phyloP scores from a whole-genome alignment of 2,888 invertebrate species.

The Sisyra terminalis region DNA sequence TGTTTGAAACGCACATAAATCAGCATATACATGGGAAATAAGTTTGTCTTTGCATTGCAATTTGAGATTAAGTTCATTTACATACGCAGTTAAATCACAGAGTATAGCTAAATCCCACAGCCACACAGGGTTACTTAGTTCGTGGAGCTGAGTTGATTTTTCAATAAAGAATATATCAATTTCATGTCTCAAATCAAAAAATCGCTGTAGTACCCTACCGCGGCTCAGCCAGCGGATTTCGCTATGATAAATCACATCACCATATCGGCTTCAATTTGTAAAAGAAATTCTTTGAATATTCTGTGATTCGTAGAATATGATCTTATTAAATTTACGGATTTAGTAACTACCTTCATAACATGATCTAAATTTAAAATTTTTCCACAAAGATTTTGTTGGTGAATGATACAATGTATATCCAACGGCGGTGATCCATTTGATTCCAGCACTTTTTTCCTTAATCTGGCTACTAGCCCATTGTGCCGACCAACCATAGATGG shows the following conservation, averaged over 20 bases:
- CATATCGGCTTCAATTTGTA: slow-evolving; percentile 4
- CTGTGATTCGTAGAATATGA: slow-evolving; percentile 6
- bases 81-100: slow-evolving; percentile 6
- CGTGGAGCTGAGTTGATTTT: slow-evolving; percentile 5
- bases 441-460: slow-evolving; percentile 9
- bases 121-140: slow-evolving; percentile 8
- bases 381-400: slow-evolving; percentile 8
- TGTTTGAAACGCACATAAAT: slow-evolving; percentile 4
- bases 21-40: slow-evolving; percentile 7
- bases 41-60: slow-evolving; percentile 8
- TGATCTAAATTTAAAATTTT: slow-evolving; percentile 8
- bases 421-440: slow-evolving; percentile 8
- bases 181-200: slow-evolving; percentile 7
- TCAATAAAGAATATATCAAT: slow-evolving; percentile 7
- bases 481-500: slow-evolving; percentile 6
- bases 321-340: slow-evolving; percentile 9
- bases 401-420: slow-evolving; percentile 9
- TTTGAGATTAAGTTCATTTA: slow-evolving; percentile 6
- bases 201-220: slow-evolving; percentile 3
- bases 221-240: slow-evolving; percentile 5
- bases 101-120: slow-evolving; percentile 7
- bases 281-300: slow-evolving; percentile 4
- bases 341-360: slow-evolving; percentile 10
- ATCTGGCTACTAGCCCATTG: slow-evolving; percentile 7
- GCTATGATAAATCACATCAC: slow-evolving; percentile 4